Conservation (phyloP, 2,888 invertebrate species). For the Eurytoma californica region DNA sequence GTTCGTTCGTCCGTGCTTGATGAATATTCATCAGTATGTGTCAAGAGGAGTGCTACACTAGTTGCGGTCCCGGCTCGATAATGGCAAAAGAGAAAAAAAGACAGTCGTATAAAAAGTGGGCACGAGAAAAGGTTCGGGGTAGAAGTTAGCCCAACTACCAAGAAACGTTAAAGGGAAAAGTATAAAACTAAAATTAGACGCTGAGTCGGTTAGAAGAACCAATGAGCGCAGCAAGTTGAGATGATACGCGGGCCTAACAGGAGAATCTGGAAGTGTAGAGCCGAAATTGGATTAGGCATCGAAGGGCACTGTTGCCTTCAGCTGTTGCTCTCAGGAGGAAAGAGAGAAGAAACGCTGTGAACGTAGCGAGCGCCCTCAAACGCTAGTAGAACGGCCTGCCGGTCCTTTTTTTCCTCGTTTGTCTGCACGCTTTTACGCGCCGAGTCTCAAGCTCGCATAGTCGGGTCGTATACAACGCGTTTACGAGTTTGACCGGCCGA, state of each 20-base stretch:
- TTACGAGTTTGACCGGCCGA: constrained; percentile 24
- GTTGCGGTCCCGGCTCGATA: not conserved
- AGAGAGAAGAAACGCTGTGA: constrained; percentile 21
- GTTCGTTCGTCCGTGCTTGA: not conserved
- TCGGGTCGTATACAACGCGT: not conserved
- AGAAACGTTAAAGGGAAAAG: not conserved
- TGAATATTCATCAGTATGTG: constrained; percentile 33
- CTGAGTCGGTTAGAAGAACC: no score
- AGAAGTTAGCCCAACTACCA: not conserved
- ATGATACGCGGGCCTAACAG: constrained; percentile 1
- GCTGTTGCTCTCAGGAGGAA: not conserved
- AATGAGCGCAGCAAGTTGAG: not conserved
- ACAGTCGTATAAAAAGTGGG: no score
- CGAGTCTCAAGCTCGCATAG: constrained; percentile 4
- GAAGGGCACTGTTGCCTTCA: not conserved
- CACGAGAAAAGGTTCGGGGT: no score
- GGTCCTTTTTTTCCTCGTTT: constrained; percentile 8
- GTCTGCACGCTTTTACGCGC: not conserved
- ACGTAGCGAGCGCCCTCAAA: not conserved
- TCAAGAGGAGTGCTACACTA: not conserved
- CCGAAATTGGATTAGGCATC: constrained; percentile 32
- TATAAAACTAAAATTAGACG: not conserved
- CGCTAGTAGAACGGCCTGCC: not conserved
- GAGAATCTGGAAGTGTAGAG: not conserved
- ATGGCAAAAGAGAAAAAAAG: not conserved